phyloP scores from a whole-genome alignment of 2,113 vertebrate genomes.

The Axis porcinus region DNA sequence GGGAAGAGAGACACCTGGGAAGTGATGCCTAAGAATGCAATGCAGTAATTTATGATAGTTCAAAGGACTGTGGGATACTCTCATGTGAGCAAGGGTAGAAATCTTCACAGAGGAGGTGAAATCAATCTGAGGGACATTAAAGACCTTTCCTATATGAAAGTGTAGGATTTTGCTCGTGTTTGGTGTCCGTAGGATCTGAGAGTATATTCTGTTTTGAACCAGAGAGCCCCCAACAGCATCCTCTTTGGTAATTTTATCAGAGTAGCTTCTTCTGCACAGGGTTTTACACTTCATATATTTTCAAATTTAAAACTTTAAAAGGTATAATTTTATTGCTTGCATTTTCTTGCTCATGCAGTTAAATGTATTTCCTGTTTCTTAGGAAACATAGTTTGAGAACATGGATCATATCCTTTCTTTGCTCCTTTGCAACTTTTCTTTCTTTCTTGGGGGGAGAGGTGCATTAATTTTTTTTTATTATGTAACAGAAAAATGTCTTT shows the following conservation, averaged over 20 bases:
- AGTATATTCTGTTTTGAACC: neutral
- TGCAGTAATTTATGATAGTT: neutral
- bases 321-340: neutral
- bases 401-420: neutral
- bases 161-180: neutral
- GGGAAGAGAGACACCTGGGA: neutral
- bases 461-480: neutral
- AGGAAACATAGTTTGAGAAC: neutral
- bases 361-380: no score
- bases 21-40: neutral
- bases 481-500: neutral
- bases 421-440: neutral
- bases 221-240: neutral
- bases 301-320: neutral
- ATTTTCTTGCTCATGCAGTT: neutral
- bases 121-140: neutral
- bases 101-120: neutral
- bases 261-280: neutral
- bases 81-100: neutral
- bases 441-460: neutral
- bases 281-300: neutral
- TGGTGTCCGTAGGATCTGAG: neutral
- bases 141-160: neutral
- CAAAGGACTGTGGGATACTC: neutral
- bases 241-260: neutral